Evolutionary conservation across 2,888 invertebrate genomes (phyloP).

Genomic region (Sarcophaga subvicina): DNA sequence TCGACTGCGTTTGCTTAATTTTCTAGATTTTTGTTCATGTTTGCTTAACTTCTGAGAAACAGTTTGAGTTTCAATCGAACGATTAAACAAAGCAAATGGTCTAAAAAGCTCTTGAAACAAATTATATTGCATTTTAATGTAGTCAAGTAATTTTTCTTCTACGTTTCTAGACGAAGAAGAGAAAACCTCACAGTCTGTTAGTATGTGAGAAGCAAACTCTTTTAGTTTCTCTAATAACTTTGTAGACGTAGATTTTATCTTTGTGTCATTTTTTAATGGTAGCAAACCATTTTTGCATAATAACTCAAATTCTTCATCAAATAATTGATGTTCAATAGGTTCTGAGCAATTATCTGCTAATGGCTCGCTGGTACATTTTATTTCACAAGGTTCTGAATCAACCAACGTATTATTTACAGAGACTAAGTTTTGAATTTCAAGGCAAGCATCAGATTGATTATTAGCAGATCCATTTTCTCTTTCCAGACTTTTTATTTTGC

Average conservation of each 20-base stretch:
- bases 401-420: neutral
- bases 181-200: slow-evolving; percentile 72
- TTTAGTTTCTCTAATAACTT: slow-evolving; percentile 68
- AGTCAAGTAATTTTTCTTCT: slow-evolving; percentile 71
- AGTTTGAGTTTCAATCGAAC: slow-evolving; percentile 53
- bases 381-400: slow-evolving; percentile 23
- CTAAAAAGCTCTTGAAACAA: slow-evolving; percentile 67
- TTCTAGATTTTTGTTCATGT: slow-evolving; percentile 69
- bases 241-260: slow-evolving; percentile 11
- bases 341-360: slow-evolving; percentile 73
- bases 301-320: slow-evolving; percentile 70
- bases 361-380: slow-evolving; percentile 16
- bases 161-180: slow-evolving; percentile 62
- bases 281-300: slow-evolving; percentile 58
- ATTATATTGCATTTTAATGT: slow-evolving; percentile 71
- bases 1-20: slow-evolving; percentile 72
- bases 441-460: neutral
- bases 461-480: neutral
- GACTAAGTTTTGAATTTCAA: neutral
- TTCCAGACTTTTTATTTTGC: too few relatives aligned
- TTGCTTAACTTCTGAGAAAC: slow-evolving; percentile 55
- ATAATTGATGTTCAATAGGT: slow-evolving; percentile 71
- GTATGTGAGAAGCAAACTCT: slow-evolving; percentile 73
- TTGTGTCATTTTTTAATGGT: slow-evolving; percentile 3
- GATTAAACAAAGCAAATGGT: slow-evolving; percentile 69